Conservation (phyloP, 2,113 vertebrate species). For the Calcarius ornatus region DNA sequence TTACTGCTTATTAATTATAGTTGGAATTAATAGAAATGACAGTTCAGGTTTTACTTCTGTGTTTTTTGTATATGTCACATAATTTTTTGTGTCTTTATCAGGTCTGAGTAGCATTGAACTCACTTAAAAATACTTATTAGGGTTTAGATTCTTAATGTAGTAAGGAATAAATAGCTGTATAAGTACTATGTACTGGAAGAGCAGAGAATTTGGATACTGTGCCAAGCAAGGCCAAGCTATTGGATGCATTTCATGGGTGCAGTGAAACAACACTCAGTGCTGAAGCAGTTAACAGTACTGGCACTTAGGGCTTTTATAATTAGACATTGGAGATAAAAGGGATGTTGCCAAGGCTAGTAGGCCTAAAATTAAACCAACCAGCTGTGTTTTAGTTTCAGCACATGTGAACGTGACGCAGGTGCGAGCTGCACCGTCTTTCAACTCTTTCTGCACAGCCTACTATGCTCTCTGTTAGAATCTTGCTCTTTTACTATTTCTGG, state of each 20-base stretch:
- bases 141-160: background rate
- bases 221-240: background rate
- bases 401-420: constrained; percentile 41
- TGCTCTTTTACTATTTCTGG: background rate
- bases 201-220: background rate
- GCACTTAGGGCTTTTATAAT: constrained; percentile 49
- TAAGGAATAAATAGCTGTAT: background rate
- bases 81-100: background rate
- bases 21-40: background rate
- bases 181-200: background rate
- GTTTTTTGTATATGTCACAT: background rate
- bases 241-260: background rate
- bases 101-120: background rate
- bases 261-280: background rate
- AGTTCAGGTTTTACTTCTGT: background rate
- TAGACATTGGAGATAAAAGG: constrained; percentile 42
- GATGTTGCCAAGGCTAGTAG: constrained; percentile 51
- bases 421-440: background rate
- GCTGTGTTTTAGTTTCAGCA: constrained; percentile 62
- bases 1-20: background rate
- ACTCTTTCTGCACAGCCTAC: background rate
- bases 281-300: constrained; percentile 40
- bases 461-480: background rate
- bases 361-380: constrained; percentile 61
- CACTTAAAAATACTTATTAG: background rate